Evolutionary conservation across 64 coral and sea anemone genomes (phyloP), one percentile per base, ranked within the genome.

Genomic region (Montipora capricornis): DNA sequence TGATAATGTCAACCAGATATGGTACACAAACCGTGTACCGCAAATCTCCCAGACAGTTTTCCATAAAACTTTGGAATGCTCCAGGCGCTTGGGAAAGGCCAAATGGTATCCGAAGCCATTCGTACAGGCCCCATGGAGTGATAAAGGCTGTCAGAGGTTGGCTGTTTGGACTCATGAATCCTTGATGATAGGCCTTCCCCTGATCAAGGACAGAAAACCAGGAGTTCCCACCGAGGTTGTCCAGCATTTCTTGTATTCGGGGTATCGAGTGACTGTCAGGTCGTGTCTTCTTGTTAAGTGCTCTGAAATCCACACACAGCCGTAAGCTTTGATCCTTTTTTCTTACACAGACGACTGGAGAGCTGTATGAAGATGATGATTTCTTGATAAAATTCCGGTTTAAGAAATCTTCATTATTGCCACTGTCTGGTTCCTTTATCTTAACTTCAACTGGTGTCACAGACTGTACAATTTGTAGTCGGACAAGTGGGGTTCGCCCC

Each of bases 1-100:
- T 89, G 69, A 92, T 96, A 70, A 96, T 80, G 59, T 96, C 94
- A 49, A 89, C 94, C 44, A 92, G 81, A 46, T 96, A 96, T 3
- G 90, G 84, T 74, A 96, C 26, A 49, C 94, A 95, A 10, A 88
- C 91, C 16, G 64, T 78, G 58, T 95, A 75, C 58, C 77, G 3
- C 22, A 96, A 29, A 46, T 84, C 84, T 68, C 73, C 84, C 49
- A 86, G 76, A 78, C 86, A 96, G 48, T 79, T 77, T 45, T 93
- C 90, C 95, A 96, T 96, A 75, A 82, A 93, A 10, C 84, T 9
- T 48, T 96, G 79, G 74, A 96, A 93, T 3, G 73, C 47, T 6
- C 84, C 86, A 15, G 90, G 95, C 3, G 84, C 94, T 14, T 81
- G 80, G 20, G 94, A 60, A 9, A 92, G 79, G 14, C 90, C 78